A percentile compares a stretch with the other conserved stretches of the same genome.
phyloP scores from a whole-genome alignment of 92 coral and sea anemone genomes.

The Phymanthus crucifer region DNA sequence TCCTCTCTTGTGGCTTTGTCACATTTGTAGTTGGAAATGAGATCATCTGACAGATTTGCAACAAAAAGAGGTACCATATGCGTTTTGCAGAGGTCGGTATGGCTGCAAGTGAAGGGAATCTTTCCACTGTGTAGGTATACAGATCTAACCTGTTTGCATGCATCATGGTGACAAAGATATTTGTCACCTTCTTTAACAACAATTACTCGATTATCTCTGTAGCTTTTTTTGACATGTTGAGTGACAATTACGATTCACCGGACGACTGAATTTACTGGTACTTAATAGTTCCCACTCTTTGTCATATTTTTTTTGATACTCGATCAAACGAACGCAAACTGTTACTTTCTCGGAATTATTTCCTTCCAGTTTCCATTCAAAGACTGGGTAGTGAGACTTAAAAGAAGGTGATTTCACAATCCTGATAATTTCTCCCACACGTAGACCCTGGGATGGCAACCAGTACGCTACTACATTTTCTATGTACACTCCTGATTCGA shows the following conservation, averaged over 20 bases:
- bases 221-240: too few relatives aligned
- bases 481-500: too few relatives aligned
- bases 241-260: too few relatives aligned
- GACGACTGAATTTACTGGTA: neutral
- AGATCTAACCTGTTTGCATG: too few relatives aligned
- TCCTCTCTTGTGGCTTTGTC: neutral
- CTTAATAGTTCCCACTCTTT: constrained; percentile 17
- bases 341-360: constrained; percentile 26
- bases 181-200: too few relatives aligned
- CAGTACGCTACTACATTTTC: too few relatives aligned
- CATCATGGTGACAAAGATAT: too few relatives aligned
- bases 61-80: too few relatives aligned
- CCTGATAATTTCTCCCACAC: constrained; percentile 26
- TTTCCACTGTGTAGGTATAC: too few relatives aligned
- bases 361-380: constrained; percentile 34
- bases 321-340: constrained; percentile 25
- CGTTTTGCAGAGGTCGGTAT: too few relatives aligned
- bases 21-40: neutral
- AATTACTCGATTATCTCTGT: too few relatives aligned
- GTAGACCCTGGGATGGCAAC: constrained; percentile 35
- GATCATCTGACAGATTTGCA: neutral
- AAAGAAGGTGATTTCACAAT: constrained; percentile 40
- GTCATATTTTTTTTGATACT: constrained; percentile 14
- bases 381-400: constrained; percentile 48
- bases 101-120: too few relatives aligned